Evolutionary conservation across 2,797 vertebrate species (phyloP).

Genomic region (Sebastes itinus): DNA sequence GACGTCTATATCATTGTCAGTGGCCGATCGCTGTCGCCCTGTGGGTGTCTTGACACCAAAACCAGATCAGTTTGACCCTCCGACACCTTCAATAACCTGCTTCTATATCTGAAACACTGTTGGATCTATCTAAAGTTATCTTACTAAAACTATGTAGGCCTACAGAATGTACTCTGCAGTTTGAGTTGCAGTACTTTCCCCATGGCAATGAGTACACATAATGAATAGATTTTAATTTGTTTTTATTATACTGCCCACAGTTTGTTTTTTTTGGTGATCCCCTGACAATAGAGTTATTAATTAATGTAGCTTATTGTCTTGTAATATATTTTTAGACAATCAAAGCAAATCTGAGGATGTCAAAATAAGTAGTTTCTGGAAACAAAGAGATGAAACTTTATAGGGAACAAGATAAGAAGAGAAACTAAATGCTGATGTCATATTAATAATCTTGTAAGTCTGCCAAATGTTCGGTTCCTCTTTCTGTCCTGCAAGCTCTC

Average conservation of each 20-base stretch:
- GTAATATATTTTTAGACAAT: background rate
- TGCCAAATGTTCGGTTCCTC: background rate
- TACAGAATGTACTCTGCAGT: background rate
- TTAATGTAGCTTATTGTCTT: background rate
- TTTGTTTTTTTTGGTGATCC: background rate
- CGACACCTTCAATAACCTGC: background rate
- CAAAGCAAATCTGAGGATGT: background rate
- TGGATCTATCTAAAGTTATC: background rate
- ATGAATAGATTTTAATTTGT: background rate
- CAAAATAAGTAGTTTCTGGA: background rate
- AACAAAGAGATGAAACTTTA: background rate
- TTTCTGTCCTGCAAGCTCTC: background rate
- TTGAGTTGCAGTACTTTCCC: background rate
- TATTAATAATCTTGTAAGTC: background rate
- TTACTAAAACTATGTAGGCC: background rate
- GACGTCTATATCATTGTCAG: background rate
- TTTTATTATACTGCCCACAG: background rate
- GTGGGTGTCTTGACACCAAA: slow-evolving; percentile 3
- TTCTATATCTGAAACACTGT: background rate
- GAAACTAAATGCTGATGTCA: background rate
- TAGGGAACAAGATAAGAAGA: background rate
- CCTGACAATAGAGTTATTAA: background rate
- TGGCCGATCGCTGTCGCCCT: background rate
- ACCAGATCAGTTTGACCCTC: slow-evolving; percentile 7
- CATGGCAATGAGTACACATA: background rate